phyloP scores from a whole-genome alignment of 2,797 vertebrate species.

The Eospalax fontanierii region DNA sequence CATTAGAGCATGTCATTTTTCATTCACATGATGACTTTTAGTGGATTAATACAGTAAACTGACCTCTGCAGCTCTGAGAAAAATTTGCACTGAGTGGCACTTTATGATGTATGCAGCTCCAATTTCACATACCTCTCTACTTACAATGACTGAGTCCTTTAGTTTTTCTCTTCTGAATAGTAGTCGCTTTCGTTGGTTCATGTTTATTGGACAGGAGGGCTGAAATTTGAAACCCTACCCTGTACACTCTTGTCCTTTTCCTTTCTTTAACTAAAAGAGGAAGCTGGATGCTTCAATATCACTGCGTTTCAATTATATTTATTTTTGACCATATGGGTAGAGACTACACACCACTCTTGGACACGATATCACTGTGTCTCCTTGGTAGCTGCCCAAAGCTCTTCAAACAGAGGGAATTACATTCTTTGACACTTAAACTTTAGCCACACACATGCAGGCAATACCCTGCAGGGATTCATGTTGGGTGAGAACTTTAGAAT shows the following conservation, averaged over 20 bases:
- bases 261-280: constrained; percentile 55
- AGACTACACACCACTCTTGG: constrained; percentile 67
- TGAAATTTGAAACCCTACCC: constrained; percentile 64
- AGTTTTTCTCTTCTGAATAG: constrained; percentile 10
- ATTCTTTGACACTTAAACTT: constrained; percentile 63
- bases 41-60: not conserved
- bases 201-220: constrained; percentile 70
- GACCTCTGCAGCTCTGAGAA: not conserved
- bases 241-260: constrained; percentile 36
- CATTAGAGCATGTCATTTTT: not conserved
- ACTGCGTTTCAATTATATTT: constrained; percentile 85
- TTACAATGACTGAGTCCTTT: not conserved
- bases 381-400: constrained; percentile 61
- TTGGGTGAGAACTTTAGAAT: constrained; percentile 60
- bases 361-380: constrained; percentile 83
- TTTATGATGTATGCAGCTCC: not conserved
- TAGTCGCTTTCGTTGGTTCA: not conserved
- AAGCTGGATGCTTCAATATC: constrained; percentile 70
- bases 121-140: not conserved
- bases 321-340: constrained; percentile 80
- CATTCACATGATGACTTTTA: not conserved
- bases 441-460: constrained; percentile 63
- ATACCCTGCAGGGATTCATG: not conserved
- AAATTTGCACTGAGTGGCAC: not conserved
- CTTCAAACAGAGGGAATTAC: constrained; percentile 79